These are phyloP conservation scores for Reticulitermes lucifugus DNA, from an alignment of 2,888 invertebrate genomes.

Conservation along the genomic window DNA sequence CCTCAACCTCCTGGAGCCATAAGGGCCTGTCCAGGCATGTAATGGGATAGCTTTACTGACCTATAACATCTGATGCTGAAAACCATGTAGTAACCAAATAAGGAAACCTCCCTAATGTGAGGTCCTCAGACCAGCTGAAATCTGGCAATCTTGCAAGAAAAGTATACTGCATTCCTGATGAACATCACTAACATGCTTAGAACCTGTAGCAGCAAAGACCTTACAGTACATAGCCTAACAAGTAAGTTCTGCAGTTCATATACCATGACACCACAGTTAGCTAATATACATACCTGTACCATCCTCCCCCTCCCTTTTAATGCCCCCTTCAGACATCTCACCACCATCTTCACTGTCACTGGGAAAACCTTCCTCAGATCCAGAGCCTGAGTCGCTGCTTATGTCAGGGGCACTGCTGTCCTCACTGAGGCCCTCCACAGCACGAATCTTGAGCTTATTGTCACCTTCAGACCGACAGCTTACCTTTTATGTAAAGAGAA, in stretches of 20 bases:
- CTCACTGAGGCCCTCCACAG: slow-evolving; percentile 51
- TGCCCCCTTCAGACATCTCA: slow-evolving; percentile 22
- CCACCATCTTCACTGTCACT: slow-evolving; percentile 52
- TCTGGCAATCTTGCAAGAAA: too few relatives aligned
- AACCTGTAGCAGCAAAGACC: too few relatives aligned
- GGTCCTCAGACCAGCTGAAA: too few relatives aligned
- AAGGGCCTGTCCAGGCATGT: too few relatives aligned
- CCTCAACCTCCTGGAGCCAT: too few relatives aligned
- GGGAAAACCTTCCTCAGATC: slow-evolving; percentile 46
- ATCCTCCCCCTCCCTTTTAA: slow-evolving; percentile 50
- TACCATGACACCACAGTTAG: not conserved
- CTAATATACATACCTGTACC: slow-evolving; percentile 30
- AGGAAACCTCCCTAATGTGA: too few relatives aligned
- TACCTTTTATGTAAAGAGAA: slow-evolving; percentile 35
- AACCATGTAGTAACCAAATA: too few relatives aligned
- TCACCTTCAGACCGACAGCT: slow-evolving; percentile 47
- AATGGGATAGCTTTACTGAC: too few relatives aligned
- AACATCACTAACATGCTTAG: too few relatives aligned
- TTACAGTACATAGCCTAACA: too few relatives aligned
- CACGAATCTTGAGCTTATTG: slow-evolving; percentile 46
- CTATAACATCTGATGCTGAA: too few relatives aligned
- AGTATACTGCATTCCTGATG: too few relatives aligned
- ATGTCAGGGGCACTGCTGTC: slow-evolving; percentile 53
- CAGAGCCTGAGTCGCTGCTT: slow-evolving; percentile 52
- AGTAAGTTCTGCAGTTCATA: not conserved